Percentiles rank a stretch among this genome's conserved stretches.
These are phyloP conservation scores for Caenorhabditis japonica DNA, from an alignment of 2,888 invertebrate genomes.

Conservation along the genomic window DNA sequence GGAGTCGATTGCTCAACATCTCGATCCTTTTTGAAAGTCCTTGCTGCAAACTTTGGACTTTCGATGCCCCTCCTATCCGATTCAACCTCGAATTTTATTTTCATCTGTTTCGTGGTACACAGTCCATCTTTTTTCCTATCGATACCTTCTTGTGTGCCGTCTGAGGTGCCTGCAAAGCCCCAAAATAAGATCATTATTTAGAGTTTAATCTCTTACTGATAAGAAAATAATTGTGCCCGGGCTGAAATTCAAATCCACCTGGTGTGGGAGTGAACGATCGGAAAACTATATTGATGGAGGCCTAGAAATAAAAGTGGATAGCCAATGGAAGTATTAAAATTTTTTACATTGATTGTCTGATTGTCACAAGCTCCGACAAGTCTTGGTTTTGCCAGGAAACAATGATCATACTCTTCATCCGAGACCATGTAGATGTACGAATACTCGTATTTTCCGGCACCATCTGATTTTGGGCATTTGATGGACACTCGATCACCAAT, in stretches of 20 bases:
- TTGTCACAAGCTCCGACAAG: conserved; percentile 62
- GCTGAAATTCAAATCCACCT: conserved; percentile 72
- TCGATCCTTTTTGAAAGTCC: conserved; percentile 53
- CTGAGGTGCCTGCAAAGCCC: conserved; percentile 72
- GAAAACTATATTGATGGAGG: conserved; percentile 74
- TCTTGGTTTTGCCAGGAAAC: conserved; percentile 52
- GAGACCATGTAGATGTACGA: conserved; percentile 73
- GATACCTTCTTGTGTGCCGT: conserved; percentile 70
- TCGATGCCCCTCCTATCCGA: conserved; percentile 20
- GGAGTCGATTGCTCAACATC: conserved; percentile 55
- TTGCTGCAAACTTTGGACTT: conserved; percentile 66
- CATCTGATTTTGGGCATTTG: conserved; percentile 68
- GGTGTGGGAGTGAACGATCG: conserved; percentile 76
- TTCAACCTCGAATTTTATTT: conserved; percentile 74
- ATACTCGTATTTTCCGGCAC: conserved; percentile 66
- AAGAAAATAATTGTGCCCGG: conserved; percentile 74
- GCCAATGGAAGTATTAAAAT: not conserved
- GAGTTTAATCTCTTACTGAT: conserved; percentile 68
- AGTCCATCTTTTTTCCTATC: conserved; percentile 73
- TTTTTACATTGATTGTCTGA: conserved; percentile 50
- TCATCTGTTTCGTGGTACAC: conserved; percentile 73
- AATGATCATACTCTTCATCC: conserved; percentile 65
- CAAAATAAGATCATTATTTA: not conserved
- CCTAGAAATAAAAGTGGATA: conserved; percentile 22
- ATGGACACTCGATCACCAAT: conserved; percentile 74